These are phyloP conservation scores for Cygnus buccinator DNA, from an alignment of 2,113 vertebrate genomes.

Conservation along the genomic window DNA sequence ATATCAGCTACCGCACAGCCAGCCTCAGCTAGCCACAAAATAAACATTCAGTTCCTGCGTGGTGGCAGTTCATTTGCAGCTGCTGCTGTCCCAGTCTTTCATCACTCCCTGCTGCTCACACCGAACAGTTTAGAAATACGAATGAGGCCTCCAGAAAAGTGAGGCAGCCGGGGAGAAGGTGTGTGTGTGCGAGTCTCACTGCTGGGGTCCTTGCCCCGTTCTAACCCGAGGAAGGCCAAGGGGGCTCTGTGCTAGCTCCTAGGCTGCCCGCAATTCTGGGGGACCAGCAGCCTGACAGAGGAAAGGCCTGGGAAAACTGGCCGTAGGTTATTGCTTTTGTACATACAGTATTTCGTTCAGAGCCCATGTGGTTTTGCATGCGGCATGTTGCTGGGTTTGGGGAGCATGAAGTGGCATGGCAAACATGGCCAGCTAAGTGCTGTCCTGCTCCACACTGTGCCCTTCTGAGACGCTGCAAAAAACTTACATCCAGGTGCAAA, in stretches of 20 bases:
- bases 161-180: background rate
- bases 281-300: background rate
- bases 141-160: background rate
- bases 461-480: background rate
- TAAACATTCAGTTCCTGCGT: background rate
- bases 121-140: background rate
- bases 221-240: rapidly evolving
- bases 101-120: background rate
- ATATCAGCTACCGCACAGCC: background rate
- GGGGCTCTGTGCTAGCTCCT: rapidly evolving
- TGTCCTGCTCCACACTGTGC: background rate
- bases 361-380: background rate
- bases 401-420: rapidly evolving
- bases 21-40: background rate
- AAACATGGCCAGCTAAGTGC: background rate
- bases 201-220: background rate
- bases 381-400: background rate
- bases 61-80: background rate
- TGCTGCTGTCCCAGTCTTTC: background rate
- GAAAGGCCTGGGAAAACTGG: background rate
- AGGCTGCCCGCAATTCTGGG: background rate
- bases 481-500: background rate
- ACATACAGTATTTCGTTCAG: too few relatives aligned
- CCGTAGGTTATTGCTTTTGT: background rate
- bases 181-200: background rate